phyloP scores from a whole-genome alignment of 2,888 invertebrate species.

The Chironomus tentans region DNA sequence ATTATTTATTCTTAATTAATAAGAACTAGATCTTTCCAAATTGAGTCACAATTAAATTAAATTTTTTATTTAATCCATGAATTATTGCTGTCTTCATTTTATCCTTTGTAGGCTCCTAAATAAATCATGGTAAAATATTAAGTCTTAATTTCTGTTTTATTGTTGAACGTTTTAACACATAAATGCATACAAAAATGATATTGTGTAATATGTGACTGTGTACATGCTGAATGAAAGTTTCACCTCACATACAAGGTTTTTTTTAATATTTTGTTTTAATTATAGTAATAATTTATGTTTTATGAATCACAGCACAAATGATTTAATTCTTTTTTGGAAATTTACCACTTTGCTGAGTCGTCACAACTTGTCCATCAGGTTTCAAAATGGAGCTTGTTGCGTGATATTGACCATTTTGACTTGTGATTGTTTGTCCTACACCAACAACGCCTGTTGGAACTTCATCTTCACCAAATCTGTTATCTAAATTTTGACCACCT shows the following conservation, averaged over 20 bases:
- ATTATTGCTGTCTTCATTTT: too few relatives aligned
- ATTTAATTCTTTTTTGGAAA: slow-evolving; percentile 3
- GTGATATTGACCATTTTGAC: slow-evolving; percentile 1
- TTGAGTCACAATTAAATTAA: too few relatives aligned
- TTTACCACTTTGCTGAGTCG: slow-evolving; percentile 17
- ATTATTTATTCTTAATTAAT: too few relatives aligned
- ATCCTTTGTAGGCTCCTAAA: too few relatives aligned
- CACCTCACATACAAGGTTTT: background rate
- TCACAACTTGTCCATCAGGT: slow-evolving; percentile 14
- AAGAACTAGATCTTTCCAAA: too few relatives aligned
- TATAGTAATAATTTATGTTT: background rate
- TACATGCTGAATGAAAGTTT: background rate
- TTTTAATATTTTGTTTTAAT: background rate
- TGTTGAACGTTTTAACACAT: too few relatives aligned
- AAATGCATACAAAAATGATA: too few relatives aligned
- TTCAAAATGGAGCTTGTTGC: background rate
- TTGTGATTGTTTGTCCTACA: background rate
- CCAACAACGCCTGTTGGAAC: background rate
- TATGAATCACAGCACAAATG: background rate
- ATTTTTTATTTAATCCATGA: too few relatives aligned
- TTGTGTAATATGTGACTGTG: too few relatives aligned
- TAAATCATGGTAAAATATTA: too few relatives aligned
- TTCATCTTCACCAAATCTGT: slow-evolving; percentile 18
- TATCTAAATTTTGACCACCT: background rate
- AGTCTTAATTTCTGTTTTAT: too few relatives aligned